These are phyloP conservation scores for Euphysa ruthae DNA, from an alignment of 30 jellyfish, hydroid and myxozoan genomes.

Conservation along the genomic window DNA sequence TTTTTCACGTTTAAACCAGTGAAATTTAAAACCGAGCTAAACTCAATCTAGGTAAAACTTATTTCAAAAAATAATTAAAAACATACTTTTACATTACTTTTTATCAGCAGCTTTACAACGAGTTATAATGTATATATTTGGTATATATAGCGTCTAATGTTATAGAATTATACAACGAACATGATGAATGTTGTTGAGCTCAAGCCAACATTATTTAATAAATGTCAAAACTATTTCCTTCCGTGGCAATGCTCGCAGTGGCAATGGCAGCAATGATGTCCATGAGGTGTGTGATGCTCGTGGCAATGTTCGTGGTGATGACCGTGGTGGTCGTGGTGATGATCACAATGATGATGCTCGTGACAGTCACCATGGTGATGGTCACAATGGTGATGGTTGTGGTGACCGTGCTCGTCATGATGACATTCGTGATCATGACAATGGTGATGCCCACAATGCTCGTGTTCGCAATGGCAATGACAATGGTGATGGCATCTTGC, in stretches of 20 bases:
- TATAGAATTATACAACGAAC: too few species aligned
- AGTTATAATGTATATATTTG: too few species aligned
- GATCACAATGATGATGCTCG: slow-evolving; percentile 14
- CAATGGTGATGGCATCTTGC: slow-evolving; percentile 3
- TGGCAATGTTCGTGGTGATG: slow-evolving; percentile 43
- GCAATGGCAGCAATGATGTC: slow-evolving; percentile 9
- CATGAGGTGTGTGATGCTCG: slow-evolving; percentile 38
- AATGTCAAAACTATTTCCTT: too few species aligned
- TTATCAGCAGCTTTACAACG: too few species aligned
- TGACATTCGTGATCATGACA: slow-evolving; percentile 13
- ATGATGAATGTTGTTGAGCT: too few species aligned
- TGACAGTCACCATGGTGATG: slow-evolving; percentile 34
- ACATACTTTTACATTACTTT: too few species aligned
- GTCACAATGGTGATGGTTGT: slow-evolving; percentile 41
- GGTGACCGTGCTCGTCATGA: slow-evolving; percentile 59
- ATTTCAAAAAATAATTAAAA: too few species aligned
- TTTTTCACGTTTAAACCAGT: too few species aligned
- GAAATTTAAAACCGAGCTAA: too few species aligned
- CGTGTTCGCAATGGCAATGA: slow-evolving; percentile 52
- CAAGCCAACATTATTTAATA: too few species aligned
- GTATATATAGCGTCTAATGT: too few species aligned
- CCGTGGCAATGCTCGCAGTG: not conserved
- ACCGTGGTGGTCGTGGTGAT: slow-evolving; percentile 36
- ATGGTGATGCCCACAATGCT: slow-evolving; percentile 47
- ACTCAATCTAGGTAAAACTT: too few species aligned